These are phyloP conservation scores for Novumbra hubbsi DNA, from an alignment of 2,797 vertebrate species.

Conservation along the genomic window DNA sequence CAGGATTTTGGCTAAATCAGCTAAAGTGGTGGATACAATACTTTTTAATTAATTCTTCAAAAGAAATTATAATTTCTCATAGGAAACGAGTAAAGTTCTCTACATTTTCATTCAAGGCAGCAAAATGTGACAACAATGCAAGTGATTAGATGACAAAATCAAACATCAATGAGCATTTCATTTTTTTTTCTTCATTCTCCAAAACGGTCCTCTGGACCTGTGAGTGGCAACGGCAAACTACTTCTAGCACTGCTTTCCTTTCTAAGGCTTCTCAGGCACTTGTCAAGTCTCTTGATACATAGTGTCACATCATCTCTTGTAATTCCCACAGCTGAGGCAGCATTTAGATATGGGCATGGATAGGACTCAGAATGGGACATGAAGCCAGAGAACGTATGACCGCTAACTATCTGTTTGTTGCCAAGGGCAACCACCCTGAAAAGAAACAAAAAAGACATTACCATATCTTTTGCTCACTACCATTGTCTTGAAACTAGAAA, in stretches of 20 bases:
- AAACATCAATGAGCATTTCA: neutral
- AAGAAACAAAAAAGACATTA: neutral
- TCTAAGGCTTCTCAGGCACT: conserved; percentile 82
- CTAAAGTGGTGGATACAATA: too few species aligned
- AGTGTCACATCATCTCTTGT: conserved; percentile 83
- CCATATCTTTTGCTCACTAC: neutral
- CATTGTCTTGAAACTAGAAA: neutral
- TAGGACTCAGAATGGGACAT: conserved; percentile 90
- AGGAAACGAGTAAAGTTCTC: too few species aligned
- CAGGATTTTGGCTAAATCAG: too few species aligned
- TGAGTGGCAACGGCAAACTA: neutral
- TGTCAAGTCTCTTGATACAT: conserved; percentile 91
- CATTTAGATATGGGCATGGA: conserved; percentile 92
- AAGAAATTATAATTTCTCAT: neutral
- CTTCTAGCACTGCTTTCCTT: conserved; percentile 64
- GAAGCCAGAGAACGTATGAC: conserved; percentile 90
- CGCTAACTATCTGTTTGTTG: conserved; percentile 82
- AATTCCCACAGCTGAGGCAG: conserved; percentile 92
- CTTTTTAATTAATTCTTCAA: neutral
- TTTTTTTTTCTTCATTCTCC: conserved; percentile 31
- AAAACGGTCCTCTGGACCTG: conserved; percentile 24
- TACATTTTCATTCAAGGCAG: neutral
- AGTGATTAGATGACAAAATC: neutral
- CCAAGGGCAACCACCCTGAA: conserved; percentile 87
- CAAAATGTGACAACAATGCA: neutral